Base-by-base conservation (phyloP, 2,888 invertebrate genomes). In the Omphaloscelis lunosa region DNA sequence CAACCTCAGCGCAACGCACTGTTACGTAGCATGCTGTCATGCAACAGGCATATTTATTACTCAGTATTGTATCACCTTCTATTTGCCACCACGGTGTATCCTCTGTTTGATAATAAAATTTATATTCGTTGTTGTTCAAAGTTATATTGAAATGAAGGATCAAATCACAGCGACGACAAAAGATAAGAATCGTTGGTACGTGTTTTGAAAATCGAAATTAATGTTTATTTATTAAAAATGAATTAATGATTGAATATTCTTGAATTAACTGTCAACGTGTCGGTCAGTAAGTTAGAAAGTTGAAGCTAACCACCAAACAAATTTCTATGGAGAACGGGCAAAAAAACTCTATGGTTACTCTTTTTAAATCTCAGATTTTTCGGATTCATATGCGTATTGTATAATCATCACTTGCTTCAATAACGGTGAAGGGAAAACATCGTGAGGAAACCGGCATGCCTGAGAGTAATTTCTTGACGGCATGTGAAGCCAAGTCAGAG, bases 1-100 rank as follows among this genome's bases (percentile, higher is more conserved):
- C 77, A 63, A 41, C 45, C 77, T 68, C 62, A 8, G 39, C 17
- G n/a, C 6, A 45, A 72, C 56, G 61, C 86, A 53, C 58, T 59
- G 23, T 23, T n/a, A 78, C 58, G 41, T 39, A 70, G 75, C 90
- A 92, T 91, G 92, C 93, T 85, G 73, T 67, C 83, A 83, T 87
- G 81, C 82, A 86, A 77, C 82, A 78, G 79, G 80, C 83, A 80
- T 39, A 34, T 74, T 72, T 84, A 87, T 79, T 69, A 88, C 79
- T 87, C 72, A 86, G 79, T 86, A 84, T 83, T 73, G 85, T 90
- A 86, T 95, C 95, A 96, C 96, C 96, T 96, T 96, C 96, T 85
- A 96, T 95, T 90, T 95, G 94, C 94, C 96, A 95, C 94, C 95
- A 93, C 81, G 95, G 95, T 66, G 95, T 94, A 73, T 95, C 95